Percentiles rank a stretch among this genome's conserved stretches.
phyloP scores from a whole-genome alignment of 2,113 vertebrate species.

The Phaethornis superciliosus region DNA sequence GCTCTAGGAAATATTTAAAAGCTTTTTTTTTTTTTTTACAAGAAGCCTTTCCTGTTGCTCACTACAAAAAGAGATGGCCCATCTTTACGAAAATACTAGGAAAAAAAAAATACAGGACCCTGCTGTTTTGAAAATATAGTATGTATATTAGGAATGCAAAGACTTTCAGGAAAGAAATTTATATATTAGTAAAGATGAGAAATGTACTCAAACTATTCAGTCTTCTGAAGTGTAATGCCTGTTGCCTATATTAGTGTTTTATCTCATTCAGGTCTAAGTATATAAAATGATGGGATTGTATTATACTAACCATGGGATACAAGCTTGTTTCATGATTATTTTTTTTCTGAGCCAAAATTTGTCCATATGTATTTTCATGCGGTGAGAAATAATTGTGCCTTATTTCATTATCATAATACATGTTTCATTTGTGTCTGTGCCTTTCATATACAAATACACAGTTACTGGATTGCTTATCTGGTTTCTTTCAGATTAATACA shows the following conservation, averaged over 20 bases:
- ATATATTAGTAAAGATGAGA: neutral
- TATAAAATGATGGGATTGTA: neutral
- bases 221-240: neutral
- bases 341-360: neutral
- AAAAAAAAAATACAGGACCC: neutral
- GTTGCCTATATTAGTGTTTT: neutral
- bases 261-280: neutral
- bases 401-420: neutral
- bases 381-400: neutral
- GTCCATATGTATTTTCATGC: neutral
- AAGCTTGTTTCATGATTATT: neutral
- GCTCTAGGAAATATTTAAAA: neutral
- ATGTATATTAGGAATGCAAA: neutral
- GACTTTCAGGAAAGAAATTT: neutral
- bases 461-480: neutral
- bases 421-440: neutral
- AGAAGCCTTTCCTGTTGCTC: neutral
- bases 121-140: neutral
- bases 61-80: neutral
- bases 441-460: neutral
- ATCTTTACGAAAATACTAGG: neutral
- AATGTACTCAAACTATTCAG: neutral
- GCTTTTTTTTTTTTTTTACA: neutral
- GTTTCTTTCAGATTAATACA: neutral
- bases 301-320: neutral